These are phyloP conservation scores for Drosophila pseudoobscura DNA, from an alignment of 1,140 invertebrate genomes.

Conservation along the genomic window DNA sequence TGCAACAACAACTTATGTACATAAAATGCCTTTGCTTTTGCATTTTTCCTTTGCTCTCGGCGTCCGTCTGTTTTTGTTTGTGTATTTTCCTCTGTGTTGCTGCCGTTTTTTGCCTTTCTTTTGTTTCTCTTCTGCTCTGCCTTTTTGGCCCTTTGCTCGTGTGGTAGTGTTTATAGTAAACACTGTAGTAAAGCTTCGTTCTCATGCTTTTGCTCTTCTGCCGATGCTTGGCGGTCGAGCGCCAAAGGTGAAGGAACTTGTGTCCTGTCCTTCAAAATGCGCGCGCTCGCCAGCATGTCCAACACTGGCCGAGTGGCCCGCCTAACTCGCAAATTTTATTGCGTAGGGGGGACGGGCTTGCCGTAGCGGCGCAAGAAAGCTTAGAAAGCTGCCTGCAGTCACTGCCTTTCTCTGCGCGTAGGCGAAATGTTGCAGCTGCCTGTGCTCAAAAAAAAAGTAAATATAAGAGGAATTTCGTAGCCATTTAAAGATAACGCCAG, in stretches of 20 bases:
- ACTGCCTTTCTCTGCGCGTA: constrained; percentile 11
- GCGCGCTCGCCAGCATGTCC: constrained; percentile 45
- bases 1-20: constrained; percentile 47
- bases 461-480: too few relatives aligned
- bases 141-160: too few relatives aligned
- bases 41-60: constrained; percentile 18
- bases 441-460: too few relatives aligned
- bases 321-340: background rate
- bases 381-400: constrained; percentile 37
- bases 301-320: constrained; percentile 9
- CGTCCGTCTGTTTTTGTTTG: constrained; percentile 27
- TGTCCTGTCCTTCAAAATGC: constrained; percentile 78
- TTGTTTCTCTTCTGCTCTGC: constrained; percentile 1
- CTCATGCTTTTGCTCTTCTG: constrained; percentile 29
- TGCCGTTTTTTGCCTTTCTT: background rate
- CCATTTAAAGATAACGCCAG: too few relatives aligned
- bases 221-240: constrained; percentile 24
- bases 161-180: constrained; percentile 38
- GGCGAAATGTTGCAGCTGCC: background rate
- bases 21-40: constrained; percentile 30
- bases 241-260: constrained; percentile 71
- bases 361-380: constrained; percentile 44
- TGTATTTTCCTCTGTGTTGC: background rate
- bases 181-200: constrained; percentile 32
- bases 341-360: background rate